Percentiles rank a stretch among this genome's conserved stretches.
Conservation (phyloP, 2,888 invertebrate species). For the Hyles lineata region DNA sequence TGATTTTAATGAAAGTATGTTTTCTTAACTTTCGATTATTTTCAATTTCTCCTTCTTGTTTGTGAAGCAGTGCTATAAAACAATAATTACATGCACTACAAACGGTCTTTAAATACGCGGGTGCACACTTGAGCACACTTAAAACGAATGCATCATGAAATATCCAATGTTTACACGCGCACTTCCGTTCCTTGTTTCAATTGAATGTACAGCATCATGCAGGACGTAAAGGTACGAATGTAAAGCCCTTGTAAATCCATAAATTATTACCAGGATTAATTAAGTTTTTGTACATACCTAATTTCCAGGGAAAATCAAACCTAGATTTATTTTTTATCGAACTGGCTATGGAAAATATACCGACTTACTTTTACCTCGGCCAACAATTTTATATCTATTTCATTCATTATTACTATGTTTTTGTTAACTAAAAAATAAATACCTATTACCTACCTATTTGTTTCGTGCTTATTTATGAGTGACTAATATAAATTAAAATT, state of each 20-base stretch:
- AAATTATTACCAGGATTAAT: neutral
- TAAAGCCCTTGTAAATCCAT: neutral
- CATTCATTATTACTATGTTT: no score
- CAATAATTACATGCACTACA: slow-evolving; percentile 25
- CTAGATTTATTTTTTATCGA: no score
- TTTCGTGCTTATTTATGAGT: no score
- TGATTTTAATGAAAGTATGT: neutral
- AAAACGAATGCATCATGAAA: slow-evolving; percentile 27
- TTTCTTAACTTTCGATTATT: neutral
- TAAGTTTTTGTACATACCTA: no score
- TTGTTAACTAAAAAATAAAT: no score
- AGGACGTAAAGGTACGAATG: neutral
- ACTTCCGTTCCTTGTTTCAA: slow-evolving; percentile 24
- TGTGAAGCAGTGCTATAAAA: slow-evolving; percentile 1
- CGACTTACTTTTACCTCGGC: no score
- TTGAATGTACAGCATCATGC: neutral
- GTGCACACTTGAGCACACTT: slow-evolving; percentile 18
- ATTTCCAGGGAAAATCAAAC: neutral
- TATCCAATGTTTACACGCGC: slow-evolving; percentile 26
- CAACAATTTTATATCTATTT: no score
- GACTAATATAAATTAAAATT: no score
- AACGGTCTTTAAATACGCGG: slow-evolving; percentile 24
- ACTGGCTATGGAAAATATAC: no score
- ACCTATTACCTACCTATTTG: no score
- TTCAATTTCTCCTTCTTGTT: neutral